Conservation (phyloP, 1,140 invertebrate species). For the Drosophila orosa region DNA sequence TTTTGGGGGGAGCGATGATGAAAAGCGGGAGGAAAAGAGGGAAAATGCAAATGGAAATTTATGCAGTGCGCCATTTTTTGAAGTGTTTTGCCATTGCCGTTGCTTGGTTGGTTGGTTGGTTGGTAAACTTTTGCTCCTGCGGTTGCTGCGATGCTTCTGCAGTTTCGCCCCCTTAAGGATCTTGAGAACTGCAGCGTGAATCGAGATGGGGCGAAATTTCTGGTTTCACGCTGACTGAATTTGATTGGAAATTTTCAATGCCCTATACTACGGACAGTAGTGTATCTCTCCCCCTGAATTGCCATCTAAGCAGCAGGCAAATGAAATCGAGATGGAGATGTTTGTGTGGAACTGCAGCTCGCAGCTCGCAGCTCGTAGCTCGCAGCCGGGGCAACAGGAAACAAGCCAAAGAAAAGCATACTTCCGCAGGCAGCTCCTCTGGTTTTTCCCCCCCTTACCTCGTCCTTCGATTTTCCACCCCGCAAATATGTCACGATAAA, state of each 20-base stretch:
- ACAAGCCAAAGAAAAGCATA: constrained; percentile 68
- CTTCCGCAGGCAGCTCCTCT: constrained; percentile 59
- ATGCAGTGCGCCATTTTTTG: constrained; percentile 59
- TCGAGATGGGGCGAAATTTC: constrained; percentile 68
- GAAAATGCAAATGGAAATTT: constrained; percentile 47
- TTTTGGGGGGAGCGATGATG: constrained; percentile 4
- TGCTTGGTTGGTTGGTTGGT: constrained; percentile 2
- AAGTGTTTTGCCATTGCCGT: constrained; percentile 32
- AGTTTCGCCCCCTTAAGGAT: constrained; percentile 35
- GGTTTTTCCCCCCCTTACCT: neutral
- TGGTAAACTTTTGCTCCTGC: constrained; percentile 38
- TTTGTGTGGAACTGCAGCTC: constrained; percentile 36
- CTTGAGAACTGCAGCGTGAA: constrained; percentile 61
- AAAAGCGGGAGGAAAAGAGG: neutral
- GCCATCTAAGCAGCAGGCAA: constrained; percentile 48
- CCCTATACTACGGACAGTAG: constrained; percentile 33
- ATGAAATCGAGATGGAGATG: constrained; percentile 56
- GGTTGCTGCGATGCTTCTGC: constrained; percentile 30
- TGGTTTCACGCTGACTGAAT: constrained; percentile 78
- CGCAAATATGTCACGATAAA: constrained; percentile 74
- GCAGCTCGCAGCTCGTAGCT: constrained; percentile 12
- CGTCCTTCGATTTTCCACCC: constrained; percentile 11
- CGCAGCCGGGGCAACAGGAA: constrained; percentile 57
- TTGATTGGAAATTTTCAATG: constrained; percentile 75
- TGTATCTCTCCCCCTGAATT: neutral